Evolutionary conservation across 2,113 vertebrate species (phyloP), one percentile per base, ranked within the genome.

Genomic region (Thalassarche chlororhynchos): DNA sequence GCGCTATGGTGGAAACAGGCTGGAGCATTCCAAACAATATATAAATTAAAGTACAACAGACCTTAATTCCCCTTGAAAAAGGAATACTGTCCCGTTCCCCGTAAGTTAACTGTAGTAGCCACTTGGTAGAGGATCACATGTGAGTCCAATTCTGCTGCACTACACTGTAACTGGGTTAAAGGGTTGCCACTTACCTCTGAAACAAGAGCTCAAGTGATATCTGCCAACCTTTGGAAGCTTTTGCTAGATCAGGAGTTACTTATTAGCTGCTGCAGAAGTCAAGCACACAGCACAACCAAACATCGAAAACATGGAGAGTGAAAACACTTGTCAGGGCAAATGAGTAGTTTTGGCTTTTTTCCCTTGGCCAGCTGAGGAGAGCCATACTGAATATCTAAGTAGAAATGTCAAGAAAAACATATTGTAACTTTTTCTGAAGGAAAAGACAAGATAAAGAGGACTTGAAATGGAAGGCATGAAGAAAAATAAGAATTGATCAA

Each of bases 211-310:
- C n/a, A 40, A 85, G 74, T 54, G 46, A 14, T 91, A 91, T 47
- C 54, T 62, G 51, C 85, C 93, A 93, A 51, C 90, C 89, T 96
- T 93, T 96, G 89, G 75, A 95, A 69, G 44, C 34, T 69, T 69
- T 69, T 69, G 32, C 66, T 96, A 87, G 74, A 95, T 83, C 58
- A 70, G 70, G 57, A 94, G 55, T 95, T 94, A 95, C 60, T 94
- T 66, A 94, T 87, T 95, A 96, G 95, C 91, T 93, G 75, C 84
- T 86, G 62, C 75, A 68, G 46, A 93, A 94, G 78, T 88, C 79
- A 88, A 85, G 84, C 70, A 91, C 13, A 17, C 12, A 85, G 84
- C n/a, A 82, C 47, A 91, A 78, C 80, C 84, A 85, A 64, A 76
- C 80, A 76, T 18, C 0, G 5, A 61, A 78, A 84, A 70, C 49